A percentile compares a stretch with the other conserved stretches of the same genome.
Evolutionary conservation across 2,797 vertebrate genomes (phyloP).

Genomic region (Hylomyscus alleni): DNA sequence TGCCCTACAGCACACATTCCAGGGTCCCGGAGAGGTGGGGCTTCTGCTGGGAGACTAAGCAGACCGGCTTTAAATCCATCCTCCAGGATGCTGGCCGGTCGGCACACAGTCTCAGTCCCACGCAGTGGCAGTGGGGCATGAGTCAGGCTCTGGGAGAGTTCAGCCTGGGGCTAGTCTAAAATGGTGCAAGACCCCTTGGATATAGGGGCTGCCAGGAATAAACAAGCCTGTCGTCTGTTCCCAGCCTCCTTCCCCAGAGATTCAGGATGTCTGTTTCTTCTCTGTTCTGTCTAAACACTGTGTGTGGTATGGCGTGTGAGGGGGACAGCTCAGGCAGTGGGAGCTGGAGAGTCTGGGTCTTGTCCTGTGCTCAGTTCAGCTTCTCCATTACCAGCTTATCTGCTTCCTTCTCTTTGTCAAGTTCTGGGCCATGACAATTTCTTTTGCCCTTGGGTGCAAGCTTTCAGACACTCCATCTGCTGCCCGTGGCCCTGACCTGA

Average conservation of each 20-base stretch:
- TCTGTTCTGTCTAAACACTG: slow-evolving; percentile 80
- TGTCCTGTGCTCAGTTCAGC: background rate
- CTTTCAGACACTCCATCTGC: background rate
- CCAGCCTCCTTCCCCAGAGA: slow-evolving; percentile 66
- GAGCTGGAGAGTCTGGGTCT: slow-evolving; percentile 60
- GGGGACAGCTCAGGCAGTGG: background rate
- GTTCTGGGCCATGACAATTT: background rate
- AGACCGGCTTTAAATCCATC: background rate
- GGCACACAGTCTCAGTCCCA: background rate
- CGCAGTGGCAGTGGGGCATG: background rate
- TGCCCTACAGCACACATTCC: background rate
- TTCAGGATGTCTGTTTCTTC: slow-evolving; percentile 80
- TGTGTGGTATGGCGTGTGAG: slow-evolving; percentile 38
- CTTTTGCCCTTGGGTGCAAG: background rate
- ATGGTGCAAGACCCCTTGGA: slow-evolving; percentile 37
- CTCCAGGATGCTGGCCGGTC: background rate
- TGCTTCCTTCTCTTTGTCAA: slow-evolving; percentile 1
- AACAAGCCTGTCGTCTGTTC: slow-evolving; percentile 77
- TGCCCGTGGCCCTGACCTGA: background rate
- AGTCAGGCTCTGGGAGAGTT: slow-evolving; percentile 80
- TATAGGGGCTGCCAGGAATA: slow-evolving; percentile 58
- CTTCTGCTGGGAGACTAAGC: background rate
- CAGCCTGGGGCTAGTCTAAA: slow-evolving; percentile 60
- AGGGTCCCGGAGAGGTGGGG: background rate
- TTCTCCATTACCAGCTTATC: background rate